phyloP scores from a whole-genome alignment of 1,140 invertebrate genomes.

The Drosophila gunungcola region DNA sequence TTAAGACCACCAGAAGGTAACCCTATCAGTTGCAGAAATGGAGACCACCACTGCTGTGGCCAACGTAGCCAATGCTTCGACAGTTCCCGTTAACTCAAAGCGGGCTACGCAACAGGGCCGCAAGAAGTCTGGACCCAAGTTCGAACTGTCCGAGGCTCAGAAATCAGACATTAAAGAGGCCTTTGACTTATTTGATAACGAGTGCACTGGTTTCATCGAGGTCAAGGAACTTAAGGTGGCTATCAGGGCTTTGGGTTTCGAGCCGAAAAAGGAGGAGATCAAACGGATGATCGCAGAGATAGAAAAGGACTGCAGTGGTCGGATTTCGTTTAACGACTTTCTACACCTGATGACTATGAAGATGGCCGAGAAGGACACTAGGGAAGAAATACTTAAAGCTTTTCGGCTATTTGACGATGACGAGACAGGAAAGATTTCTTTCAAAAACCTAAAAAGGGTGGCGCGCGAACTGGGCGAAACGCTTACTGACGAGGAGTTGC shows the following conservation, averaged over 20 bases:
- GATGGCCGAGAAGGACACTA: constrained; percentile 97
- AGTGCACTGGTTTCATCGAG: constrained; percentile 94
- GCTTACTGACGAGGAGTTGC: constrained; percentile 96
- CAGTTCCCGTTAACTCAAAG: constrained; percentile 37
- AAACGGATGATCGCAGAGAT: constrained; percentile 97
- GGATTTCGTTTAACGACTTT: constrained; percentile 96
- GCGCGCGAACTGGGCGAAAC: constrained; percentile 97
- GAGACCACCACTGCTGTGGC: constrained; percentile 50
- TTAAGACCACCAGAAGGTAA: not conserved
- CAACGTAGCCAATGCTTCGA: constrained; percentile 12
- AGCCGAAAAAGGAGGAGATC: constrained; percentile 98
- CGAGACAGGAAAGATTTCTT: constrained; percentile 97
- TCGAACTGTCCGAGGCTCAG: constrained; percentile 95
- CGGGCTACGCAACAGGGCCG: constrained; percentile 74
- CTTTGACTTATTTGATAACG: constrained; percentile 97
- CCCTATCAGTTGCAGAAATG: constrained; percentile 39
- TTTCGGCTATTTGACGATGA: constrained; percentile 98
- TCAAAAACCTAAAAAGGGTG: constrained; percentile 98
- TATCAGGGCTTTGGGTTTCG: constrained; percentile 96
- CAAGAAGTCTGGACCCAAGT: constrained; percentile 89
- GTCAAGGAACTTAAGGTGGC: constrained; percentile 97
- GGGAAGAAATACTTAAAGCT: constrained; percentile 98
- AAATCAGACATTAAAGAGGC: constrained; percentile 97
- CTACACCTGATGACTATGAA: constrained; percentile 96
- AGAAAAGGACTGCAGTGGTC: constrained; percentile 94